phyloP scores from a whole-genome alignment of 2,888 invertebrate species.

The Pyrgus malvae region DNA sequence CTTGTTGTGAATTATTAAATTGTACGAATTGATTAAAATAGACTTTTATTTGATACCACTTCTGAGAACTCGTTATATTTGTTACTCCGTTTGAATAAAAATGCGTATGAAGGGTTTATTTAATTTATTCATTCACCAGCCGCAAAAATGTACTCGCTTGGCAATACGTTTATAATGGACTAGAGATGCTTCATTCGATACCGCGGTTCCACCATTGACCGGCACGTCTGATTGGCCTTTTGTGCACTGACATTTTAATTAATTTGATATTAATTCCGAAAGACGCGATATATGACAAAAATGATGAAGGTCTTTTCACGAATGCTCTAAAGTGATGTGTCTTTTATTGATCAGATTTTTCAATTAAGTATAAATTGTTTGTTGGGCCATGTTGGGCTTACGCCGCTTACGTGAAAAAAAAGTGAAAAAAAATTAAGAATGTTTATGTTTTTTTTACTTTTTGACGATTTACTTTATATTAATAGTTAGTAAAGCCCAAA shows the following conservation, averaged over 20 bases:
- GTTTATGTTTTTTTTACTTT: no score
- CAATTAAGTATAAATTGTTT: not conserved
- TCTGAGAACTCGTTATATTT: no score
- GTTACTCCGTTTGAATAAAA: no score
- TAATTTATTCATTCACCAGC: no score
- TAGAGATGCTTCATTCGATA: conserved; percentile 61
- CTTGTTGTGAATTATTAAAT: no score
- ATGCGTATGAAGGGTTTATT: no score
- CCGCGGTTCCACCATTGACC: conserved; percentile 65
- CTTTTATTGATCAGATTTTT: conserved; percentile 17
- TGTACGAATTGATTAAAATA: no score
- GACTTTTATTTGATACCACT: no score
- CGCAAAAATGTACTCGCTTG: no score
- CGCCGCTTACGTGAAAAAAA: not conserved
- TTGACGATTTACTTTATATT: no score
- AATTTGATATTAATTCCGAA: conserved; percentile 63
- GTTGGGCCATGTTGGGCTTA: not conserved
- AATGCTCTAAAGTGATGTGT: conserved; percentile 10
- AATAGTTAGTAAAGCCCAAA: no score
- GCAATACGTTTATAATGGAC: no score
- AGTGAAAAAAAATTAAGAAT: not conserved
- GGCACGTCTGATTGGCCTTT: conserved; percentile 59
- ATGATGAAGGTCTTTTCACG: conserved; percentile 51
- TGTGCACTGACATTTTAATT: conserved; percentile 70
- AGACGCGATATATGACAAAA: conserved; percentile 53